phyloP scores from a whole-genome alignment of 2,888 invertebrate genomes.

The Camptogramma bilineatum region DNA sequence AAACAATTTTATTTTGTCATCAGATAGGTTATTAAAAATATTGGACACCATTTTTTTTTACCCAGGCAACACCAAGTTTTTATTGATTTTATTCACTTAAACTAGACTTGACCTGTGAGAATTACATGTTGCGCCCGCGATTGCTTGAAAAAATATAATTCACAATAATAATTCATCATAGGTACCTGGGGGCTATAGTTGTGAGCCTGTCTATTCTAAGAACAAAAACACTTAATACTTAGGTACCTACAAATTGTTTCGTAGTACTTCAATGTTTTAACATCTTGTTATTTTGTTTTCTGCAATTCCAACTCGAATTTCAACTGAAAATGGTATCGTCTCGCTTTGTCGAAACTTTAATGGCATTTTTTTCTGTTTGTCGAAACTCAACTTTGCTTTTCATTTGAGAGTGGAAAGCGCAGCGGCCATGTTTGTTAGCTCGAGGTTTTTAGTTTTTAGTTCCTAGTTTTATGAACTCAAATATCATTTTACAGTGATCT shows the following conservation, averaged over 20 bases:
- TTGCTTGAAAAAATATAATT: too few species aligned
- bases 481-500: neutral
- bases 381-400: conserved; percentile 22
- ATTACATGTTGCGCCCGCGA: too few species aligned
- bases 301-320: conserved; percentile 14
- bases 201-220: too few species aligned
- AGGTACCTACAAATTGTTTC: neutral
- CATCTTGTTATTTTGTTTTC: conserved; percentile 10
- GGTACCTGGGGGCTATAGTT: too few species aligned
- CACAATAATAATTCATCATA: too few species aligned
- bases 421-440: conserved; percentile 13
- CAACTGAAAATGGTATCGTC: conserved; percentile 2
- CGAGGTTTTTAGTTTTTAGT: neutral
- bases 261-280: neutral
- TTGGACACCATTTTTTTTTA: too few species aligned
- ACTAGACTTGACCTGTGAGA: too few species aligned
- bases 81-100: too few species aligned
- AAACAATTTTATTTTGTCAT: too few species aligned
- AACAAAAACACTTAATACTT: neutral
- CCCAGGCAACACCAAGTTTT: too few species aligned
- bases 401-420: conserved; percentile 23
- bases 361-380: conserved; percentile 23
- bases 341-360: conserved; percentile 16
- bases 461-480: conserved; percentile 14
- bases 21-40: too few species aligned